Base-by-base conservation (phyloP, 2,888 invertebrate species). In the Myopa tessellatipennis region DNA sequence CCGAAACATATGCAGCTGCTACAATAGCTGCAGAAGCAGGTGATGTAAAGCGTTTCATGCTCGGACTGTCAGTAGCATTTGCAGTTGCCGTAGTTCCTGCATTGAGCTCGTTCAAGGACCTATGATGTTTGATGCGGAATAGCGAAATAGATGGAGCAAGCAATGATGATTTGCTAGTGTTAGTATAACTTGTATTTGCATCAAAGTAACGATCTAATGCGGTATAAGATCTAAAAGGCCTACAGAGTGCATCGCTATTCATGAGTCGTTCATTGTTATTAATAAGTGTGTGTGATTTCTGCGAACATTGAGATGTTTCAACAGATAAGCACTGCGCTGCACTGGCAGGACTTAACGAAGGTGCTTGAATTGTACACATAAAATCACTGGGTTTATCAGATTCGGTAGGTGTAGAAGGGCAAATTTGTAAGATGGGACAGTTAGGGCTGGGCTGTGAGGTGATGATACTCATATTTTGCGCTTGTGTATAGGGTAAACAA, bases 81-180 rank as follows among this genome's bases (percentile, higher is more conserved):
- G 76, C 67, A n/a, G 68, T 63, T 34, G 72, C 60, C 12, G 77
- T 76, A 16, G 68, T 65, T 52, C 80, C 82, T 82, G 84, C 70
- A 85, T 81, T 83, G 74, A 82, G 80, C 82, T 84, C 83, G 83
- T 81, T 87, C 83, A 82, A 82, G 84, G 87, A 88, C 85, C 88
- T 88, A 84, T 83, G 83, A 83, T 84, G 82, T 52, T 65, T 71
- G 10, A 68, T 60, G 69, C 60, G 58, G 18, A 79, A 84, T 85
- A 82, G 81, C 84, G 84, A 82, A 84, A 86, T 83, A 85, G 85
- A 86, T 87, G 88, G 88, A 85, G 87, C 88, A 89, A 89, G 89
- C 90, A 89, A 86, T 87, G 88, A 87, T 86, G 87, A 83, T 85
- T 85, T 84, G 86, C 71, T 71, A 65, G 40, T 63, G 76, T 71